These are phyloP conservation scores for Probaryconus sp. DNA, from an alignment of 1,140 invertebrate species.

Conservation along the genomic window DNA sequence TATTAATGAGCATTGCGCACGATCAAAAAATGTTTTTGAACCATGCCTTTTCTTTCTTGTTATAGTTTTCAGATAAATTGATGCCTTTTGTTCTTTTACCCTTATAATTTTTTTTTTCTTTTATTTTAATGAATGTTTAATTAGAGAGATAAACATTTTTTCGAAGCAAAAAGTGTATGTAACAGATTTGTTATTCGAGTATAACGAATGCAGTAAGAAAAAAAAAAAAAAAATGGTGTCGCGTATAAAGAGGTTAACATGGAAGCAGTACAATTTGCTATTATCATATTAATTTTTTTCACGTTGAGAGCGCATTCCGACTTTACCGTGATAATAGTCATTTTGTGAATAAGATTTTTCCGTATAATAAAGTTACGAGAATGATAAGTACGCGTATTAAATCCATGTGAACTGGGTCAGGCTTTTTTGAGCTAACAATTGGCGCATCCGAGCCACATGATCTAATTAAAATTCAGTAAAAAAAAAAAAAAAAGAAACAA, in stretches of 20 bases:
- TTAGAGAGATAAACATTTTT: no score
- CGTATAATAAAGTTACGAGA: conserved; percentile 25
- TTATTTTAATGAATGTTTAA: no score
- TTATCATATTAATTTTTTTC: conserved; percentile 24
- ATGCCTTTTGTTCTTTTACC: no score
- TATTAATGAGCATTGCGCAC: conserved; percentile 23
- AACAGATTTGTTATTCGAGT: no score
- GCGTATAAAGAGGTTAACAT: conserved; percentile 11
- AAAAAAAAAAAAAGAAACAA: no score
- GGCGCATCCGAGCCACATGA: not conserved
- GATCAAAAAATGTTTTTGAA: conserved; percentile 28
- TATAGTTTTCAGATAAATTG: no score
- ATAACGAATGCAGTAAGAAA: no score
- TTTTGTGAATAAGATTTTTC: conserved; percentile 30
- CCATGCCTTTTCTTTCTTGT: no score
- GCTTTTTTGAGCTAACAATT: conserved; percentile 14
- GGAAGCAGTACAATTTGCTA: conserved; percentile 12
- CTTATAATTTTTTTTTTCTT: no score
- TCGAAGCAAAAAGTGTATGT: no score
- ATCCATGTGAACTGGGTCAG: conserved; percentile 26
- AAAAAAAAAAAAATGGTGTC: no score
- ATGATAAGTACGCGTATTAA: conserved; percentile 30
- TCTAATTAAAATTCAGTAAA: no score
- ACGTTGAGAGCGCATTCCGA: conserved; percentile 18
- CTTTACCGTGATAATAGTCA: conserved; percentile 11